These are phyloP conservation scores for Hystrix brachyura DNA, from an alignment of 2,113 vertebrate genomes.

Conservation along the genomic window DNA sequence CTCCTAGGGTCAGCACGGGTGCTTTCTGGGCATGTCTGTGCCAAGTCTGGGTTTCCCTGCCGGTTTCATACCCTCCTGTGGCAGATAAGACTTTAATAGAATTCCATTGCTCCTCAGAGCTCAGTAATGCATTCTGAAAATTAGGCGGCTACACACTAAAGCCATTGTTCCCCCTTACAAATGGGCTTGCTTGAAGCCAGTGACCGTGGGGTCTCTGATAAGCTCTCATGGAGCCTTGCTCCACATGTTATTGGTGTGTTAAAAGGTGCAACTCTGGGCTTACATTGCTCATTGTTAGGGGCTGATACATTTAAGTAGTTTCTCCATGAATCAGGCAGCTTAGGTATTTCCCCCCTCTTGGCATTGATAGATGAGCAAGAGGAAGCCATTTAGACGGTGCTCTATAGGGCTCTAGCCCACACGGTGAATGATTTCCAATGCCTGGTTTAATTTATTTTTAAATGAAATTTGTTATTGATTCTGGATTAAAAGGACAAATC, in stretches of 20 bases:
- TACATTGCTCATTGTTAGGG: slow-evolving; percentile 77
- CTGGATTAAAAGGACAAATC: slow-evolving; percentile 89
- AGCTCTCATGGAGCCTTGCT: slow-evolving; percentile 68
- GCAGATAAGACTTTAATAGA: slow-evolving; percentile 84
- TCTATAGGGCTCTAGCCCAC: slow-evolving; percentile 75
- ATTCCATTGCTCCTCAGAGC: slow-evolving; percentile 80
- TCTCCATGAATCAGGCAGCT: slow-evolving; percentile 83
- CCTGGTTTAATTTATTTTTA: slow-evolving; percentile 89
- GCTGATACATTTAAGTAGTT: slow-evolving; percentile 83
- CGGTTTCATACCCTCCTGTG: slow-evolving; percentile 70
- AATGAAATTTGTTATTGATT: slow-evolving; percentile 90
- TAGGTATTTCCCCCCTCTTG: slow-evolving; percentile 74
- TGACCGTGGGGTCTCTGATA: slow-evolving; percentile 78
- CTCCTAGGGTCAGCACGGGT: slow-evolving; percentile 43
- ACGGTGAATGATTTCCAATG: slow-evolving; percentile 87
- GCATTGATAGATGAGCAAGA: slow-evolving; percentile 86
- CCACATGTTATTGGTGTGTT: slow-evolving; percentile 76
- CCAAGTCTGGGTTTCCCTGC: slow-evolving; percentile 52
- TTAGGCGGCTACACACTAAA: slow-evolving; percentile 77
- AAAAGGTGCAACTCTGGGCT: slow-evolving; percentile 58
- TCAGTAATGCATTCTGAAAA: slow-evolving; percentile 83
- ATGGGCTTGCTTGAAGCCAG: slow-evolving; percentile 75
- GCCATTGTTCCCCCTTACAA: slow-evolving; percentile 82
- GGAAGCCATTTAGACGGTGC: slow-evolving; percentile 84
- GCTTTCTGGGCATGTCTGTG: slow-evolving; percentile 28